Conservation (phyloP, 2,797 vertebrate species). For the Prunella strophiata region DNA sequence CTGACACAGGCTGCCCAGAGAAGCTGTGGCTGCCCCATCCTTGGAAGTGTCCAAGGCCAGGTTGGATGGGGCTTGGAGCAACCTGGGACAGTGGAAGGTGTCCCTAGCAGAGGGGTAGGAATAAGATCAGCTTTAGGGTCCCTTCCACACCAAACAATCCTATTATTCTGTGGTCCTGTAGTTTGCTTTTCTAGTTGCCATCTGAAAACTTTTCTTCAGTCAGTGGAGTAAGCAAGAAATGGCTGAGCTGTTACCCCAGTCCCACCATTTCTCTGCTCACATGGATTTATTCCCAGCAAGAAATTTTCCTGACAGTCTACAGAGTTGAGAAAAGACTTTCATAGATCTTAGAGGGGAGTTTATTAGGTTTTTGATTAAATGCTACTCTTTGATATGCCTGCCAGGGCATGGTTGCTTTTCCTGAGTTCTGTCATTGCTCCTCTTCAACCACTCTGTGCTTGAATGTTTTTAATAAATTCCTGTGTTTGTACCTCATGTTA, state of each 20-base stretch:
- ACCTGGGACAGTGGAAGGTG: rapidly evolving
- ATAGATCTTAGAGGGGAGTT: not conserved
- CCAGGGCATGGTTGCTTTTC: not conserved
- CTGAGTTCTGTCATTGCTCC: not conserved
- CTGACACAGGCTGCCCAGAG: not conserved
- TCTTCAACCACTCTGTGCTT: not conserved
- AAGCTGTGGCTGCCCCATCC: not conserved
- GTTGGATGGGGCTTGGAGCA: not conserved
- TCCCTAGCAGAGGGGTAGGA: not conserved
- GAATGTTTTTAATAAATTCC: not conserved
- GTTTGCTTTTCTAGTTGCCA: not conserved
- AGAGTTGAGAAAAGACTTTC: not conserved
- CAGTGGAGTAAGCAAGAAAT: not conserved
- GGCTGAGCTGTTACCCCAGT: not conserved
- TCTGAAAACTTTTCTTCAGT: not conserved
- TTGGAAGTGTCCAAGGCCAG: not conserved
- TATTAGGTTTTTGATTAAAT: not conserved
- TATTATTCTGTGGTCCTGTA: not conserved
- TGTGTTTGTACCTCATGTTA: not conserved
- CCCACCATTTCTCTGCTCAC: not conserved
- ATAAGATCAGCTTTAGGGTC: not conserved
- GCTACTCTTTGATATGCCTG: not conserved
- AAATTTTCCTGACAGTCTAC: not conserved
- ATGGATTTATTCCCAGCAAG: not conserved
- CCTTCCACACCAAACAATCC: not conserved